Evolutionary conservation across 2,113 vertebrate genomes (phyloP).

Genomic region (Apaloderma vittatum): DNA sequence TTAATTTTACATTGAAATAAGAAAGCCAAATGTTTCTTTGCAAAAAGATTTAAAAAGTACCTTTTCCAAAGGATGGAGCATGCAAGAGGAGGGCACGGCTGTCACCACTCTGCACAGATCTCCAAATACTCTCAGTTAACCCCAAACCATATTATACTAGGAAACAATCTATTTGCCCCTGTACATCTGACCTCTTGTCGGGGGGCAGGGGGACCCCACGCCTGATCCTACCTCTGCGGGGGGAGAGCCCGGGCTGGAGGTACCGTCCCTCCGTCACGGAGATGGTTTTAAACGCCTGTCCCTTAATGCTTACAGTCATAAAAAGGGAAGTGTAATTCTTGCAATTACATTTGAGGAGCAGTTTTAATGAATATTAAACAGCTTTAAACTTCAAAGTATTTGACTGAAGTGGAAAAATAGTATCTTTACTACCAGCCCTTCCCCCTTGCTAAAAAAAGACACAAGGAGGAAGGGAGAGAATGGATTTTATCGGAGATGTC

Average conservation of each 20-base stretch:
- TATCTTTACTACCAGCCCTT: conserved; percentile 69
- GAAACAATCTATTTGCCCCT: not conserved
- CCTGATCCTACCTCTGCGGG: not conserved
- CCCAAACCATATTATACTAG: not conserved
- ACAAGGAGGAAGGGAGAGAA: not conserved
- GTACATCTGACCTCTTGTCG: not conserved
- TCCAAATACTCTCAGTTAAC: conserved; percentile 3
- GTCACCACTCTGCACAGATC: not conserved
- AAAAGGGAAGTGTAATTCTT: conserved; percentile 69
- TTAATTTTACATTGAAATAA: conserved; percentile 22
- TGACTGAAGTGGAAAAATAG: conserved; percentile 77
- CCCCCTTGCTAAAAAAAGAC: conserved; percentile 1
- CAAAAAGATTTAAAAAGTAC: not conserved
- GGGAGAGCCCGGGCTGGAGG: not conserved
- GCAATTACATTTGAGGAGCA: conserved; percentile 70
- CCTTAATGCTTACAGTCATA: conserved; percentile 66
- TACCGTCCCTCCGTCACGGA: not conserved
- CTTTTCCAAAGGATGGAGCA: not conserved
- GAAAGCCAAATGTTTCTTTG: conserved; percentile 27
- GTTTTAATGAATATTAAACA: conserved; percentile 81
- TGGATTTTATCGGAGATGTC: conserved; percentile 66
- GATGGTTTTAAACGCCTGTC: conserved; percentile 50
- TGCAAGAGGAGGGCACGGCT: not conserved
- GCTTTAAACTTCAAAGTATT: conserved; percentile 82
- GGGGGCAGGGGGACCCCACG: not conserved